A percentile compares a stretch with the other conserved stretches of the same genome.
Evolutionary conservation across 1,140 invertebrate species (phyloP).

Genomic region (Atta cephalotes): DNA sequence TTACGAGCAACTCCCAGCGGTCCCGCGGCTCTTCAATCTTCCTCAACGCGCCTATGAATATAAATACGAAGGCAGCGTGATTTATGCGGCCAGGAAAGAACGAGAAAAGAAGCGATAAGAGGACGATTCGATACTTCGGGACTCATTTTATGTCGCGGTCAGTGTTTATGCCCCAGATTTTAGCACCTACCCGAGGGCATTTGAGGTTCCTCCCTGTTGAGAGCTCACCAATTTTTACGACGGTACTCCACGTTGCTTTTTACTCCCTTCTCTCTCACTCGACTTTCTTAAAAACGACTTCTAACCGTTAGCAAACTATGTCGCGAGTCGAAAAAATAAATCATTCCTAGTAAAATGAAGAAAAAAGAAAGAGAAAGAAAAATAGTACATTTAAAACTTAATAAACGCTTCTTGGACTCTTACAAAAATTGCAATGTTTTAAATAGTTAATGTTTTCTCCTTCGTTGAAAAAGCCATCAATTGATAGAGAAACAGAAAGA

Average conservation of each 20-base stretch:
- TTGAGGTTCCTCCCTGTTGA: constrained; percentile 75
- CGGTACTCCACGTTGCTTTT: constrained; percentile 34
- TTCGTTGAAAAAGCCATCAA: neutral
- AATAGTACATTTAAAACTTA: neutral
- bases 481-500: neutral
- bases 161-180: constrained; percentile 82
- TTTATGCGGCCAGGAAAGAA: constrained; percentile 77
- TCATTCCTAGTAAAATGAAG: constrained; percentile 25
- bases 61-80: constrained; percentile 82
- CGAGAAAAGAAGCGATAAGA: constrained; percentile 29
- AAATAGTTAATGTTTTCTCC: neutral
- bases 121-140: constrained; percentile 78
- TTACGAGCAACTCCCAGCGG: constrained; percentile 80
- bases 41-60: constrained; percentile 83
- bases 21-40: constrained; percentile 82
- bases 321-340: constrained; percentile 43
- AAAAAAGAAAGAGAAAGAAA: neutral
- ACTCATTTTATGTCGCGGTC: constrained; percentile 83
- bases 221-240: constrained; percentile 82
- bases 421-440: neutral
- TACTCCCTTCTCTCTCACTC: neutral
- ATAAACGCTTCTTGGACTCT: neutral
- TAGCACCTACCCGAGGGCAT: constrained; percentile 79
- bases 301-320: constrained; percentile 51
- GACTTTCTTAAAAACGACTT: constrained; percentile 29